Evolutionary conservation across 2,113 vertebrate genomes (phyloP).

Genomic region (Emydocephalus ijimae): DNA sequence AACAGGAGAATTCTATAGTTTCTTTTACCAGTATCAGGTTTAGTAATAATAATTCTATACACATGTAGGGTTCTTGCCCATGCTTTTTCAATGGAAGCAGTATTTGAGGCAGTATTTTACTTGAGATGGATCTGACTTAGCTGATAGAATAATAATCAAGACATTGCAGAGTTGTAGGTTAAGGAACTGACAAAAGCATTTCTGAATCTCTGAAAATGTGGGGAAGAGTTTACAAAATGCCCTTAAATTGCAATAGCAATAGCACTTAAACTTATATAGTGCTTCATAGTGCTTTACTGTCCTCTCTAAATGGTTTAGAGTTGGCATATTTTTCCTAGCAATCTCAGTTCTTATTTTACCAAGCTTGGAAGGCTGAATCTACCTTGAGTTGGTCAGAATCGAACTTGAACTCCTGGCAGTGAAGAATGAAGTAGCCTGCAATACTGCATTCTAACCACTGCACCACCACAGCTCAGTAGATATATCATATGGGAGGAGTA

Average conservation of each 20-base stretch:
- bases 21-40: background rate
- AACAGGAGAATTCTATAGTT: background rate
- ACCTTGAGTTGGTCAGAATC: background rate
- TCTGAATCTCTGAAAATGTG: background rate
- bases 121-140: background rate
- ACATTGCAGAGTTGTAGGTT: background rate
- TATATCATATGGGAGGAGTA: background rate
- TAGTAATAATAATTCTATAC: background rate
- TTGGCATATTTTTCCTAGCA: background rate
- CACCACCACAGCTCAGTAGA: background rate
- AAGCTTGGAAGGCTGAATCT: background rate
- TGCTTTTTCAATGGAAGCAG: background rate
- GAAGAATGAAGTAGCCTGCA: background rate
- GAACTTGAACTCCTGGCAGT: background rate
- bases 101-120: background rate
- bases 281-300: no score
- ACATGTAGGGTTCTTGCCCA: background rate
- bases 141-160: no score
- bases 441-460: background rate
- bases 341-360: background rate
- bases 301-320: background rate
- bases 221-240: background rate
- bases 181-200: background rate
- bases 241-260: background rate
- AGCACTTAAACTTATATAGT: no score